Evolutionary conservation across 2,797 vertebrate genomes (phyloP).

Genomic region (Xyrichtys novacula): DNA sequence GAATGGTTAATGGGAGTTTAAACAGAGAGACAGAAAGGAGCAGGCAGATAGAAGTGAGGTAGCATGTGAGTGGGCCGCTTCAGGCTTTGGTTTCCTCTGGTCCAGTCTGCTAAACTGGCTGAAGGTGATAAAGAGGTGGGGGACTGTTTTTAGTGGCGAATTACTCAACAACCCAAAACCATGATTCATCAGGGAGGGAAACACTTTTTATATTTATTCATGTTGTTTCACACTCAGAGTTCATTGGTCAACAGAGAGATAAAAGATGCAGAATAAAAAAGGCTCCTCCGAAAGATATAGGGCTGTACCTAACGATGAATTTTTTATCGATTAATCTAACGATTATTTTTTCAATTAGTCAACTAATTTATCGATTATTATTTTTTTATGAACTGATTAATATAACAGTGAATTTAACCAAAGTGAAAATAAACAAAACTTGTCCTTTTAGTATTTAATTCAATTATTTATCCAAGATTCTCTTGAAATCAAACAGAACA

Average conservation of each 20-base stretch:
- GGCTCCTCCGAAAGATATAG: too few species aligned
- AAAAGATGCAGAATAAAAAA: not conserved
- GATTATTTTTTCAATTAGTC: too few species aligned
- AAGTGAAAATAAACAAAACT: too few species aligned
- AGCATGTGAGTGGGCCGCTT: conserved; percentile 22
- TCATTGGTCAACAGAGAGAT: not conserved
- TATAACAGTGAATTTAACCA: too few species aligned
- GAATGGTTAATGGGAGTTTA: conserved; percentile 76
- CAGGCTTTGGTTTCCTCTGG: conserved; percentile 29
- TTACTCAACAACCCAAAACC: conserved; percentile 8
- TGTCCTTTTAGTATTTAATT: too few species aligned
- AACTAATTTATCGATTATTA: too few species aligned
- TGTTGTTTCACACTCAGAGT: not conserved
- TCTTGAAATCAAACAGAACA: too few species aligned
- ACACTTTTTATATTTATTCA: conserved; percentile 11
- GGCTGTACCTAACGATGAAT: too few species aligned
- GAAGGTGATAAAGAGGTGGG: conserved; percentile 37
- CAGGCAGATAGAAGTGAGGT: conserved; percentile 8
- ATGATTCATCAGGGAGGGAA: not conserved
- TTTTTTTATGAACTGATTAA: too few species aligned
- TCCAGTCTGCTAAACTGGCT: conserved; percentile 17
- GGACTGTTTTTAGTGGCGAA: conserved; percentile 16
- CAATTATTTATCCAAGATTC: too few species aligned
- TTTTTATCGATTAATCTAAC: too few species aligned
- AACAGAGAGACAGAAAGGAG: conserved; percentile 48